Conservation (phyloP, 2,888 invertebrate species). For the Microplitis manilae region DNA sequence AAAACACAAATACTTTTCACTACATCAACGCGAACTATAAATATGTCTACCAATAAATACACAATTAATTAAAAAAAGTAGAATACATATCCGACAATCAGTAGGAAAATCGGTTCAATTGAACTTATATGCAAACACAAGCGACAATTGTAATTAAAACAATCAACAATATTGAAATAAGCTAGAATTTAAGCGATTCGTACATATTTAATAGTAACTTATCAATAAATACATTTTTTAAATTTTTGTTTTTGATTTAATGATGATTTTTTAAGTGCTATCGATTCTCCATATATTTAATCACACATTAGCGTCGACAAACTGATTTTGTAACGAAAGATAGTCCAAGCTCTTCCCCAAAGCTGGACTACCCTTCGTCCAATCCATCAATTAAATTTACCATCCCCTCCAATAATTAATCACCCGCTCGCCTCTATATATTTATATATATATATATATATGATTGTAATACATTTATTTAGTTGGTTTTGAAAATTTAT, state of each 20-base stretch:
- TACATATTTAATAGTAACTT: conserved; percentile 5
- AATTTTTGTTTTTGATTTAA: not conserved
- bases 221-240: not conserved
- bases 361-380: conserved; percentile 57
- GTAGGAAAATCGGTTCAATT: not conserved
- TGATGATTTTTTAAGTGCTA: not conserved
- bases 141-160: not conserved
- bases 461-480: not conserved
- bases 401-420: not conserved
- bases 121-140: not conserved
- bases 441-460: not conserved
- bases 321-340: conserved; percentile 34
- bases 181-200: conserved; percentile 3
- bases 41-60: no score
- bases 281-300: not conserved
- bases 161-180: not conserved
- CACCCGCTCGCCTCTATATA: conserved; percentile 1
- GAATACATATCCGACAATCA: not conserved
- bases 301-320: not conserved
- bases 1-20: no score
- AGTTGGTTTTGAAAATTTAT: not conserved
- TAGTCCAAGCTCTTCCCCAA: conserved; percentile 66
- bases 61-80: not conserved
- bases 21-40: no score
- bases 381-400: conserved; percentile 13